A percentile compares a stretch with the other conserved stretches of the same genome.
Evolutionary conservation across 1,140 invertebrate genomes (phyloP).

Genomic region (Neelides sp.): DNA sequence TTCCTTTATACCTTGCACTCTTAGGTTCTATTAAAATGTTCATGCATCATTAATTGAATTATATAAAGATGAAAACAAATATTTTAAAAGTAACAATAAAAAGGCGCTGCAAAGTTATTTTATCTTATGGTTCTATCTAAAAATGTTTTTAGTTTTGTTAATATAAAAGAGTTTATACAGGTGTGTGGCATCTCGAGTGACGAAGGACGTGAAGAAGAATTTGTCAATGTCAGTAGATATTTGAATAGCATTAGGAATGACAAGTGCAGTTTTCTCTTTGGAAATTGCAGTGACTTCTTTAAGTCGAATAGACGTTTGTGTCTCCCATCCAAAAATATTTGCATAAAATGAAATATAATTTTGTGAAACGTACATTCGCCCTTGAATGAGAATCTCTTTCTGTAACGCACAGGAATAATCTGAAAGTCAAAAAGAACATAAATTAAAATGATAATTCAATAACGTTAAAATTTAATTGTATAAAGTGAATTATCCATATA

Average conservation of each 20-base stretch:
- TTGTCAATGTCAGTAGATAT: slow-evolving; percentile 71
- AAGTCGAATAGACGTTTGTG: slow-evolving; percentile 57
- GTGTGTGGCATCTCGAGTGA: slow-evolving; percentile 80
- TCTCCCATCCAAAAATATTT: slow-evolving; percentile 86
- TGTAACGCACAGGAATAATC: slow-evolving; percentile 94
- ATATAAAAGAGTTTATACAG: too few relatives aligned
- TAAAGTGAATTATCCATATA: slow-evolving; percentile 5
- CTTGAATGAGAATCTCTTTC: slow-evolving; percentile 83
- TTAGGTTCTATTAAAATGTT: too few relatives aligned
- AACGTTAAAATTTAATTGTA: neutral
- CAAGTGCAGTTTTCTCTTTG: slow-evolving; percentile 80
- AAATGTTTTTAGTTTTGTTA: too few relatives aligned
- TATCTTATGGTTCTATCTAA: too few relatives aligned
- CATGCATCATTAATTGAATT: too few relatives aligned
- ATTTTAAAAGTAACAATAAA: too few relatives aligned
- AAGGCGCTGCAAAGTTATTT: too few relatives aligned
- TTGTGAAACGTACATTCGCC: slow-evolving; percentile 80
- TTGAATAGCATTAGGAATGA: slow-evolving; percentile 79
- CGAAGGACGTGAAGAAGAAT: slow-evolving; percentile 86
- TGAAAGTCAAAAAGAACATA: slow-evolving; percentile 37
- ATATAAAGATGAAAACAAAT: too few relatives aligned
- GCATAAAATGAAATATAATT: slow-evolving; percentile 91
- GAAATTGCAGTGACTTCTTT: slow-evolving; percentile 83
- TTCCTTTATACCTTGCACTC: too few relatives aligned
- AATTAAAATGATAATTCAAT: neutral